These are phyloP conservation scores for Dolichotis patagonum DNA, from an alignment of 2,113 vertebrate genomes.

Conservation along the genomic window DNA sequence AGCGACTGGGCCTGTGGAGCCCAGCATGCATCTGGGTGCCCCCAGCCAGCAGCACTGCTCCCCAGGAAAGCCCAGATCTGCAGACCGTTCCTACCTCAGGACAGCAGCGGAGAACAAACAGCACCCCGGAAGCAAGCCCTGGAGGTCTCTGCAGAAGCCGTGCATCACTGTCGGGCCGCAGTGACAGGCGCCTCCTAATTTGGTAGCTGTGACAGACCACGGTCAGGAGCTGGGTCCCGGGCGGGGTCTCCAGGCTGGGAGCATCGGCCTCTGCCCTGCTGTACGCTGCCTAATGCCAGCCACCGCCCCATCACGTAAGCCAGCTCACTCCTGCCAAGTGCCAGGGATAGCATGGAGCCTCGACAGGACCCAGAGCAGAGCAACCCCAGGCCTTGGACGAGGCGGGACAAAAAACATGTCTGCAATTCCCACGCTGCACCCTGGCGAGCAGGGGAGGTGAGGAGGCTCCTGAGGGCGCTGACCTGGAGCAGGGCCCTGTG, in stretches of 20 bases:
- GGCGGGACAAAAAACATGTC: not conserved
- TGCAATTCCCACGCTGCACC: fast-evolving
- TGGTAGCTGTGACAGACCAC: not conserved
- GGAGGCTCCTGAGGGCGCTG: not conserved
- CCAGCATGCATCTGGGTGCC: not conserved
- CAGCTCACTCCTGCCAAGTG: not conserved
- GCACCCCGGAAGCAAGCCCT: not conserved
- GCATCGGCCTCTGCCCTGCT: not conserved
- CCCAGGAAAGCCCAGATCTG: not conserved
- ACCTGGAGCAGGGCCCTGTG: not conserved
- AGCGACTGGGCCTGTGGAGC: fast-evolving
- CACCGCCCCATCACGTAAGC: too few relatives aligned
- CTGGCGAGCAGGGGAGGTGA: not conserved
- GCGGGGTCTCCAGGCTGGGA: not conserved
- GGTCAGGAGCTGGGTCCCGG: not conserved
- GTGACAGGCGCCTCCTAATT: slow-evolving; percentile 2
- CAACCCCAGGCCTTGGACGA: not conserved
- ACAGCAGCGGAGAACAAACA: not conserved
- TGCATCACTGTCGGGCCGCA: fast-evolving
- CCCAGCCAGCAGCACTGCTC: not conserved
- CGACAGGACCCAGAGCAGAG: not conserved
- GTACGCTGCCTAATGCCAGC: not conserved
- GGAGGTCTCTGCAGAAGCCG: not conserved
- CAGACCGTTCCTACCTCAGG: not conserved
- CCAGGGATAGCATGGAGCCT: not conserved